Base-by-base conservation (phyloP, 2,888 invertebrate genomes). In the Gymnoscelis rufifasciata region DNA sequence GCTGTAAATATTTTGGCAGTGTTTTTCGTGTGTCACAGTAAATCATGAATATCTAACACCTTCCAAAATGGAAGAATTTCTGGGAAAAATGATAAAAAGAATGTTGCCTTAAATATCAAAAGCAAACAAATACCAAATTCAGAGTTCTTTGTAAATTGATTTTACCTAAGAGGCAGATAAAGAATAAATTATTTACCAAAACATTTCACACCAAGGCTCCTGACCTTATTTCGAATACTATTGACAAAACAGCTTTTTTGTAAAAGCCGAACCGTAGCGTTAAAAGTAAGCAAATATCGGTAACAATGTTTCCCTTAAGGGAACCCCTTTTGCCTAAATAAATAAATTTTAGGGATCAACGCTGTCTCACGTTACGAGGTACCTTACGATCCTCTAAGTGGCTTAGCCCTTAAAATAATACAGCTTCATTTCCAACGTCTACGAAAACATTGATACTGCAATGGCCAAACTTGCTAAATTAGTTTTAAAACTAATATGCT, bases 351-450 rank as follows among this genome's bases (percentile, higher is more conserved):
- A 41, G 50, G 49, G 54, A 59, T 62, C 56, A 58, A 59, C 58
- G 56, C 49, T 49, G 55, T 62, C 57, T 62, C 58, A 54, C 51
- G 53, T 62, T 59, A n/a, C n/a, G n/a, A n/a, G n/a, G n/a, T n/a
- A 59, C 61, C 37, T 40, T 44, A 47, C 38, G 60, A 60, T 38
- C 43, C 51, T 38, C 45, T 38, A 40, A 48, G 39, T 41, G 28
- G 35, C 13, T 33, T 38, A 38, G 24, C 43, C 28, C 45, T 45
- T 43, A 49, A 43, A 42, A 44, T 13, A 15, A 44, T 15, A 6
- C 3, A 7, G 1, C 45, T 45, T 54, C 28, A 27, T 47, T 44
- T 44, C 28, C 41, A 43, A 43, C 41, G 11, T 19, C 15, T 35
- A 10, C 33, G 12, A 23, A 33, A 24, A 24, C 12, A 27, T 28